phyloP scores from a whole-genome alignment of 2,797 vertebrate genomes.

The Galago senegalensis region DNA sequence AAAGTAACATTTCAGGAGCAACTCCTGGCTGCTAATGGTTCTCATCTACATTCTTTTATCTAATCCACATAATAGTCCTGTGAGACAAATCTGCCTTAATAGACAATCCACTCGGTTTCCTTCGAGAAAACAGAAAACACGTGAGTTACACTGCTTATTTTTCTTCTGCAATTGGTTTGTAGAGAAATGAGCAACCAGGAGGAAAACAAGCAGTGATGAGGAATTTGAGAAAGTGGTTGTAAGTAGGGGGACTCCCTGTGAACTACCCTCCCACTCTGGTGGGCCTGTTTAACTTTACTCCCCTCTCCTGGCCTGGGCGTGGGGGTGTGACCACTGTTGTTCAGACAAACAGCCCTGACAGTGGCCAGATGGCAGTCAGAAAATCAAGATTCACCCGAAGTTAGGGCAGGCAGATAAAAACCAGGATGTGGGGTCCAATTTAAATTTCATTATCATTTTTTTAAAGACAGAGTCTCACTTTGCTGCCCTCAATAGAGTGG shows the following conservation, averaged over 20 bases:
- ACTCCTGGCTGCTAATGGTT: conserved; percentile 5
- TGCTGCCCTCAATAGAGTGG: too few relatives aligned
- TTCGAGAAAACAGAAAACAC: background rate
- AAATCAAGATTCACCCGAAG: background rate
- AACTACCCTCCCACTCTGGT: background rate
- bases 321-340: background rate
- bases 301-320: background rate
- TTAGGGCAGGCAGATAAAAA: background rate
- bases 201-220: conserved; percentile 1
- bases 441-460: background rate
- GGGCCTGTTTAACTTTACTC: background rate
- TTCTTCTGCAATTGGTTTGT: conserved; percentile 12
- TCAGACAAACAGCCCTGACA: background rate
- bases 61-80: conserved; percentile 47
- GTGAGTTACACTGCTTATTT: conserved; percentile 21
- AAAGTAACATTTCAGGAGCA: conserved; percentile 21
- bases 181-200: conserved; percentile 12
- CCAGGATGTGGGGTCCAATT: background rate
- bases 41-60: conserved; percentile 30
- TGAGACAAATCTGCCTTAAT: conserved; percentile 3
- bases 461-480: too few relatives aligned
- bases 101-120: background rate
- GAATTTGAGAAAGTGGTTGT: conserved; percentile 26
- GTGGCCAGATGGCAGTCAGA: background rate
- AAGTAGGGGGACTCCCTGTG: background rate